Conservation (phyloP, 2,797 vertebrate species). For the Odontamblyopus lacepedii region DNA sequence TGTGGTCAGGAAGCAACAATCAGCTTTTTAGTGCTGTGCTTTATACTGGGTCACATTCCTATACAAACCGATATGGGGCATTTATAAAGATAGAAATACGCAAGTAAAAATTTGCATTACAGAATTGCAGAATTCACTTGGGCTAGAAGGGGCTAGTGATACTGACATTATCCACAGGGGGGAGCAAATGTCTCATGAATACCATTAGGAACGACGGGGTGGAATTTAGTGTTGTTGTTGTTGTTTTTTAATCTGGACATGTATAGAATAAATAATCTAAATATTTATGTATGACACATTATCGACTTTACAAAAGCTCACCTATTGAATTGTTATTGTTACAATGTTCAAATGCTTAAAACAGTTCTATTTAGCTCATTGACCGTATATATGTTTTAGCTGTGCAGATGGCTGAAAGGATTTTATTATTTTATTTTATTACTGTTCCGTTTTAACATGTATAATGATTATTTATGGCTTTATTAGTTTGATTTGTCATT, state of each 20-base stretch:
- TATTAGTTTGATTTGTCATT: too few relatives aligned
- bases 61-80: not conserved
- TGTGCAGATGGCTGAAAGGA: too few relatives aligned
- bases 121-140: not conserved
- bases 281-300: too few relatives aligned
- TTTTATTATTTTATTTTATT: too few relatives aligned
- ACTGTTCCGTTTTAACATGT: too few relatives aligned
- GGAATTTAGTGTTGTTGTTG: not conserved
- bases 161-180: conserved; percentile 38
- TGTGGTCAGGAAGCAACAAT: conserved; percentile 45
- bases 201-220: not conserved
- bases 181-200: conserved; percentile 31
- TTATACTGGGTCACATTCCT: conserved; percentile 22
- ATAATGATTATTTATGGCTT: too few relatives aligned
- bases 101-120: not conserved
- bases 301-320: too few relatives aligned
- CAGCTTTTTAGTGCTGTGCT: conserved; percentile 25
- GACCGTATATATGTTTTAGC: too few relatives aligned
- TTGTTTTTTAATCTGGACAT: not conserved
- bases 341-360: too few relatives aligned
- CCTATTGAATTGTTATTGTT: too few relatives aligned
- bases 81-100: not conserved
- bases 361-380: too few relatives aligned
- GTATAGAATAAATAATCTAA: too few relatives aligned
- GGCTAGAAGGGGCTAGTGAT: not conserved